Percentiles rank a stretch among this genome's conserved stretches.
Evolutionary conservation across 2,888 invertebrate genomes (phyloP).

Genomic region (Leptopilina drosophilae): DNA sequence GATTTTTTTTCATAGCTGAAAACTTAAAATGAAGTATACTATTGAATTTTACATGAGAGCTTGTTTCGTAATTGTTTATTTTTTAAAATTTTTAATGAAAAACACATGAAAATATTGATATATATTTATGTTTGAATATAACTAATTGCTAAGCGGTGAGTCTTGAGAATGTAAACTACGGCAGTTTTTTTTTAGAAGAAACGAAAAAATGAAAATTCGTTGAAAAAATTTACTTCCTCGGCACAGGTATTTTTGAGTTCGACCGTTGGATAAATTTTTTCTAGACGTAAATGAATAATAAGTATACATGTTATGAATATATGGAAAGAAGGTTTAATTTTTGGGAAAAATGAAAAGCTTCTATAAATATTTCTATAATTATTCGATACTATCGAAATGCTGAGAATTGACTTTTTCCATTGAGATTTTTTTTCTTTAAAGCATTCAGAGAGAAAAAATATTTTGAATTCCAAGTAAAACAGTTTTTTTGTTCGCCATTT

Average conservation of each 20-base stretch:
- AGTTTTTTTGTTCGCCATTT: too few relatives aligned
- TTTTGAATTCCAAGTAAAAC: too few relatives aligned
- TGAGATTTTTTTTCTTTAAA: too few relatives aligned
- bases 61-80: neutral
- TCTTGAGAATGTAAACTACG: constrained; percentile 6
- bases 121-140: neutral
- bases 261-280: constrained; percentile 10
- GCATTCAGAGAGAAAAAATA: too few relatives aligned
- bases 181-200: neutral
- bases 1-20: neutral
- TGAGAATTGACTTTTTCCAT: too few relatives aligned
- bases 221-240: constrained; percentile 3
- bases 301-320: neutral
- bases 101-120: neutral
- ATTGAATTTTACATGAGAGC: neutral
- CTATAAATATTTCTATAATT: neutral
- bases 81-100: neutral
- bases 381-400: neutral
- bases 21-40: neutral
- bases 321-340: neutral
- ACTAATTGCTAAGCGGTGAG: constrained; percentile 14
- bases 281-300: neutral
- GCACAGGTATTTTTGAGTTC: neutral
- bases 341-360: neutral
- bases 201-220: neutral